These are phyloP conservation scores for Pterostichus madidus DNA, from an alignment of 2,888 invertebrate species.

Conservation along the genomic window DNA sequence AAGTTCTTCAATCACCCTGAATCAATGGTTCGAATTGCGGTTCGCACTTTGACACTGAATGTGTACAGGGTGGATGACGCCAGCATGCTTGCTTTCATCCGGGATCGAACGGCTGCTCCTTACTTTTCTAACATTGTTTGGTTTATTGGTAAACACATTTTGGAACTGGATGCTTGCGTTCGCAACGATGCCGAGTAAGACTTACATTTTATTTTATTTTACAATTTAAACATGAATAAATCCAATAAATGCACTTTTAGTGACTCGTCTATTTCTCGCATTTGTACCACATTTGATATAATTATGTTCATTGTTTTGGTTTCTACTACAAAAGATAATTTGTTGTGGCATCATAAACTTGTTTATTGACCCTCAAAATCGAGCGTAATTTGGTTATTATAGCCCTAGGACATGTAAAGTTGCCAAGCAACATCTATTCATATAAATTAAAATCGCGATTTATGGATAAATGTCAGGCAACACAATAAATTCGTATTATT, in stretches of 20 bases:
- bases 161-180: slow-evolving; percentile 96
- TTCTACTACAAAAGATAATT: too few species aligned
- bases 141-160: slow-evolving; percentile 98
- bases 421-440: too few species aligned
- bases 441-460: too few species aligned
- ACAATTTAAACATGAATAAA: not conserved
- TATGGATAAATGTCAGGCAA: too few species aligned
- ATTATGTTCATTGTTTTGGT: too few species aligned
- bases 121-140: slow-evolving; percentile 99
- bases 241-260: not conserved
- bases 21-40: slow-evolving; percentile 99
- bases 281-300: not conserved
- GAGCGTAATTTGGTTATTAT: too few species aligned
- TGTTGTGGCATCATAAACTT: too few species aligned
- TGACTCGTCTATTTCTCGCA: not conserved
- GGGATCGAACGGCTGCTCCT: slow-evolving; percentile 97
- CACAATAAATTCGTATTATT: too few species aligned
- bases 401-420: too few species aligned
- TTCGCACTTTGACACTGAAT: slow-evolving; percentile 97
- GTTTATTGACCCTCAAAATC: too few species aligned
- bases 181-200: slow-evolving; percentile 96
- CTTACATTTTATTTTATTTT: slow-evolving; percentile 71
- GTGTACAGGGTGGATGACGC: slow-evolving; percentile 96
- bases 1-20: slow-evolving; percentile 99
- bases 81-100: slow-evolving; percentile 96